Base-by-base conservation (phyloP, 2,113 vertebrate genomes). In the Cacatua alba region DNA sequence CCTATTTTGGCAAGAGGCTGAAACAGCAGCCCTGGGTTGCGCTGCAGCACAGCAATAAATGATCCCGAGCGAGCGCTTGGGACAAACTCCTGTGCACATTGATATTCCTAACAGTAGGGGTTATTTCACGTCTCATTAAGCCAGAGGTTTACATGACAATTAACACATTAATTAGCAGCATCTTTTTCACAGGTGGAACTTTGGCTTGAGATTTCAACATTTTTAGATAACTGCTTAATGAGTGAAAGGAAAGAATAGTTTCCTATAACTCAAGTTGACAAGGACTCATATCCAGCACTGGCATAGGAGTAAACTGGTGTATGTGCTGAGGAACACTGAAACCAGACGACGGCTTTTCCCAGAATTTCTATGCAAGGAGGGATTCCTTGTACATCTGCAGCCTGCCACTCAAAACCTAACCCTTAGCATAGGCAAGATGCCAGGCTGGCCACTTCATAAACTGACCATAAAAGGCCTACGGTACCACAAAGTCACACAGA, bases 1-100 rank as follows among this genome's bases (percentile, higher is more conserved):
- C 83, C 81, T 80, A 46, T 95, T 97, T 92, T 92, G 88, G 77
- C 81, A 88, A 72, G 59, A 94, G 79, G 76, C 79, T 93, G 82
- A 95, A 96, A 91, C 51, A 83, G 93, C 52, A 95, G 88, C 75
- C 48, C 74, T 48, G 86, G 41, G 68, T 70, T 91, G 48, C 63
- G 44, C 43, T 77, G 81, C 83, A 91, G 88, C 81, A 85, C 77
- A 70, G 92, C 77, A 88, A 39, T 74, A 92, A 84, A 87, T 49
- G 90, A 87, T 84, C 75, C 67, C 7, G 31, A 84, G 63, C 4
- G 2, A 84, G 63, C 4, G 2, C 65, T 62, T 20, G 57, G 71
- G 67, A 82, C 60, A 88, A 94, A 80, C 53, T 93, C 72, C 62
- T 65, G 20, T 17, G 63, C 68, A 37, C 65, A 24, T 1, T 19